phyloP scores from a whole-genome alignment of 2,888 invertebrate genomes.

The Pycnomerus fuliginosus region DNA sequence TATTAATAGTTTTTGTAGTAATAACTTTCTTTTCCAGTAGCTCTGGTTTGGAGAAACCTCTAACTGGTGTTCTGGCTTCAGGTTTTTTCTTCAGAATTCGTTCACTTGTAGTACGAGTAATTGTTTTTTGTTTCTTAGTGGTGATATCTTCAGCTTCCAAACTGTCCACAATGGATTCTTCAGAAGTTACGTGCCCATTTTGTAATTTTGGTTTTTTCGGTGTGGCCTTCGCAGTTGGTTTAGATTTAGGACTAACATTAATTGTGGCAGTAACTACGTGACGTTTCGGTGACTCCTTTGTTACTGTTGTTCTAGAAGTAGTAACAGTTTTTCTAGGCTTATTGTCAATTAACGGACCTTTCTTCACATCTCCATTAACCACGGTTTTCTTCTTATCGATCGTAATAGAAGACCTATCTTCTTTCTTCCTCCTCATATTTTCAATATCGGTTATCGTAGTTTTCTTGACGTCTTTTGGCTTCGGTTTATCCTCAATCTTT shows the following conservation, averaged over 20 bases:
- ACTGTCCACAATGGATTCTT: constrained; percentile 40
- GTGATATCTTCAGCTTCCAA: constrained; percentile 29
- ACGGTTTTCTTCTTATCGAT: constrained; percentile 15
- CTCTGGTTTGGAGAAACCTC: constrained; percentile 36
- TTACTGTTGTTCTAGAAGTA: constrained; percentile 40
- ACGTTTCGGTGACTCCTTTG: constrained; percentile 24
- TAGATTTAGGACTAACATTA: constrained; percentile 28
- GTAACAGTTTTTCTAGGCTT: constrained; percentile 43
- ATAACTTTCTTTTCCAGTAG: constrained; percentile 31
- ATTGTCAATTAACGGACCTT: constrained; percentile 33
- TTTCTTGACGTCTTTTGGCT: constrained; percentile 19
- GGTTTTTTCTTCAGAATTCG: constrained; percentile 54
- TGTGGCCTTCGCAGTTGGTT: constrained; percentile 17
- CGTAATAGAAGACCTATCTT: constrained; percentile 11
- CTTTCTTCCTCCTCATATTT: constrained; percentile 20
- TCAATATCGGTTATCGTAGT: constrained; percentile 33
- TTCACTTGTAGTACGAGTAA: constrained; percentile 61
- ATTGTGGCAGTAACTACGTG: constrained; percentile 41
- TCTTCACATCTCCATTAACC: constrained; percentile 10
- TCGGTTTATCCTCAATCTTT: constrained; percentile 12
- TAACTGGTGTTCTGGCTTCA: constrained; percentile 51
- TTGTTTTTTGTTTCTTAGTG: constrained; percentile 48
- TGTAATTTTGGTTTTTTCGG: constrained; percentile 27
- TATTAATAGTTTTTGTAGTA: constrained; percentile 57
- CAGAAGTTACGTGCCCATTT: constrained; percentile 35